Base-by-base conservation (phyloP, 2,113 vertebrate species). In the Pan paniscus region DNA sequence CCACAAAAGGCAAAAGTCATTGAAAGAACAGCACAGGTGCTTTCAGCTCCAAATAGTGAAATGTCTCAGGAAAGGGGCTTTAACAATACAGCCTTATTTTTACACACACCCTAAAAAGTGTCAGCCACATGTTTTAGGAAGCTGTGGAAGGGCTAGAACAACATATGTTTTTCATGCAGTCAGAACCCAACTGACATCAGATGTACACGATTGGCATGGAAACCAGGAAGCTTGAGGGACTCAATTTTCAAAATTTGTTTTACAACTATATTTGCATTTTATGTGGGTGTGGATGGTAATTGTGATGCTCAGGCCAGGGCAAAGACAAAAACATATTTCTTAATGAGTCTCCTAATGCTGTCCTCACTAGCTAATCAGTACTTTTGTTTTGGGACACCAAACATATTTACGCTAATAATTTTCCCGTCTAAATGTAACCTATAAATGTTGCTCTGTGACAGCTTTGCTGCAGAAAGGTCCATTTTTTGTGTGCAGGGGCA, bases 241-340 rank as follows among this genome's bases (percentile, higher is more conserved):
- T 92, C 50, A 22, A 40, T 72, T 94, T 95, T 96, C 73, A 93
- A 95, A 94, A 68, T 92, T 96, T 57, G 22, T 89, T 86, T 95
- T 89, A 80, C 90, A 93, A 89, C 55, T 82, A 13, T 27, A 67
- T 92, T 84, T 96, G 96, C 84, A 83, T 97, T 91, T 90, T 43
- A 68, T 64, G 96, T 83, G 95, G 96, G 95, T 78, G 84, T 94
- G 81, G 95, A 87, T 94, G 88, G 67, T 91, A 96, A 97, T 50
- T 90, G 68, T 48, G 43, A 90, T 38, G 43, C 72, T 55, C 55
- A 40, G 92, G 67, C 94, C 93, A 90, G 75, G 12, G 12, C 40
- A 59, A 73, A 48, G 79, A 64, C 73, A 91, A 80, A 93, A 88
- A 68, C 70, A n/a, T 43, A 75, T 72, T 87, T 43, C 75, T 93